phyloP scores from a whole-genome alignment of 2,797 vertebrate genomes.

The Eutrigla gurnardus region DNA sequence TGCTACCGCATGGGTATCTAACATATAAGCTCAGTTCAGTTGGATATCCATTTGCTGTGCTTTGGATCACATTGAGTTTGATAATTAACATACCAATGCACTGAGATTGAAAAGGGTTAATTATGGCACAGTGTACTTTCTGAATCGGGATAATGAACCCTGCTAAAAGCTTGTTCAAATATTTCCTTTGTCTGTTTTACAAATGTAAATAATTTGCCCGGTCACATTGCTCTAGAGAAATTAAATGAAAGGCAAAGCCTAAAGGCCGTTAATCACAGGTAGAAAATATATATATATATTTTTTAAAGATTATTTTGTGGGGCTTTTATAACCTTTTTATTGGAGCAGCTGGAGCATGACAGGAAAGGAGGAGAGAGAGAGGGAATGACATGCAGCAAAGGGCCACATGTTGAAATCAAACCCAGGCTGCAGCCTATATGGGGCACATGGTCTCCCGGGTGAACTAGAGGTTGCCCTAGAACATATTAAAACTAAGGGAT shows the following conservation, averaged over 20 bases:
- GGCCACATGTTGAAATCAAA: background rate
- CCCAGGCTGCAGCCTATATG: no score
- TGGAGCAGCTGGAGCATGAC: background rate
- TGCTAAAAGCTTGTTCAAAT: constrained; percentile 32
- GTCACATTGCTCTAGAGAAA: constrained; percentile 12
- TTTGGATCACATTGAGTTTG: constrained; percentile 42
- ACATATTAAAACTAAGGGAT: background rate
- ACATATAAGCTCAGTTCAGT: constrained; percentile 8
- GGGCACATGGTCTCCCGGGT: no score
- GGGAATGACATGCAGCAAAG: background rate
- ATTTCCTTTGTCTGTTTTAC: constrained; percentile 39
- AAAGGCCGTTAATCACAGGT: constrained; percentile 5
- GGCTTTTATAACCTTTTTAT: background rate
- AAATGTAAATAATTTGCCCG: constrained; percentile 35
- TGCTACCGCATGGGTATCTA: constrained; percentile 1
- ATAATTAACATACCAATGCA: constrained; percentile 35
- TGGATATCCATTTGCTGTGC: constrained; percentile 20
- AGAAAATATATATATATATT: background rate
- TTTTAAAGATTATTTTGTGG: background rate
- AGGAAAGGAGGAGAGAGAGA: background rate
- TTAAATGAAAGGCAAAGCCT: constrained; percentile 12
- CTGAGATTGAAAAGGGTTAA: constrained; percentile 34
- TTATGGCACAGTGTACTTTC: constrained; percentile 27
- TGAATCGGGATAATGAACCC: constrained; percentile 17
- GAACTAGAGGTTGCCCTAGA: no score